These are phyloP conservation scores for Bergia puertoricense DNA, from an alignment of 92 coral and sea anemone species.

Conservation along the genomic window DNA sequence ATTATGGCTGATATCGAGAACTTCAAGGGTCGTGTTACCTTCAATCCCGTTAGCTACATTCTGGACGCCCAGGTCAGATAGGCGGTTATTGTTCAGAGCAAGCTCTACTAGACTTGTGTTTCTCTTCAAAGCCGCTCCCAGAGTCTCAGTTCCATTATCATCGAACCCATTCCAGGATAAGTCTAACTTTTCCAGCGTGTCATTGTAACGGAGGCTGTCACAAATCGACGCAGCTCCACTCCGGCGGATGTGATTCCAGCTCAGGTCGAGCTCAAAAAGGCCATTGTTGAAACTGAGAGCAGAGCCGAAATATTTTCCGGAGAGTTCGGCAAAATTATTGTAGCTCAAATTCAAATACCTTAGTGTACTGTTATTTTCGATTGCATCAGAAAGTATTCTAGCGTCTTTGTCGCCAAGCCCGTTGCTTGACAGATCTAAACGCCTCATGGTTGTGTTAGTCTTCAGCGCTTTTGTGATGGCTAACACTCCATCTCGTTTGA, in stretches of 20 bases:
- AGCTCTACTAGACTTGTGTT: constrained; percentile 68
- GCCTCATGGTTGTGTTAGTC: constrained; percentile 66
- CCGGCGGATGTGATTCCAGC: constrained; percentile 85
- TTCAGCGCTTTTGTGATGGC: constrained; percentile 74
- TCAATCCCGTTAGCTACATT: constrained; percentile 70
- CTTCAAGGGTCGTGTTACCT: constrained; percentile 61
- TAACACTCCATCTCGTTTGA: constrained; percentile 64
- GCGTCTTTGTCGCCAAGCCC: constrained; percentile 87
- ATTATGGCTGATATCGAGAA: constrained; percentile 70
- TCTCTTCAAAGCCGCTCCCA: constrained; percentile 73
- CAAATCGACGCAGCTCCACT: constrained; percentile 70
- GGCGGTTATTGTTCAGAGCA: constrained; percentile 70
- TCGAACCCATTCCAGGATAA: constrained; percentile 92
- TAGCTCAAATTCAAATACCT: constrained; percentile 76
- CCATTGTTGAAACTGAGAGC: constrained; percentile 79
- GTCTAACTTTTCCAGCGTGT: constrained; percentile 68
- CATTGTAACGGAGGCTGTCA: constrained; percentile 72
- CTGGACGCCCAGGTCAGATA: constrained; percentile 68
- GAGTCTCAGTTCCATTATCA: constrained; percentile 69
- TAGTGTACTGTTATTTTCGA: constrained; percentile 73
- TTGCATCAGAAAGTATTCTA: constrained; percentile 71
- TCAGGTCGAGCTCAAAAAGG: constrained; percentile 67
- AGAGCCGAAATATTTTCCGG: constrained; percentile 78
- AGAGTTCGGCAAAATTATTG: constrained; percentile 78
- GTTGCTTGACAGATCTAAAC: constrained; percentile 79